phyloP scores from a whole-genome alignment of 2,888 invertebrate genomes.

The Deilephila elpenor region DNA sequence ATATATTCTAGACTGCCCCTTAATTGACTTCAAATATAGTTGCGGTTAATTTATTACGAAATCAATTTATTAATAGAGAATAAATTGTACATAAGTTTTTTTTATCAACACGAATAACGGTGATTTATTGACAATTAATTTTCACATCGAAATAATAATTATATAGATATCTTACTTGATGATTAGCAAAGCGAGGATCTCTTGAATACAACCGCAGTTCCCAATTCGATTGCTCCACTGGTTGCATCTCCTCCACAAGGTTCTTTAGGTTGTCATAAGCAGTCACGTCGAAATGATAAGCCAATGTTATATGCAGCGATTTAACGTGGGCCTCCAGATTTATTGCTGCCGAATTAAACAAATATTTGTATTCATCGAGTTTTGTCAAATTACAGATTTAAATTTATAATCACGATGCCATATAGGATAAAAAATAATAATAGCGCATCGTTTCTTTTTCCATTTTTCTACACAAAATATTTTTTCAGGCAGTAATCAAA shows the following conservation, averaged over 20 bases:
- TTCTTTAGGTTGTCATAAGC: constrained; percentile 89
- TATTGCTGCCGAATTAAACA: constrained; percentile 79
- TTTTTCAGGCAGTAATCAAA: too few relatives aligned
- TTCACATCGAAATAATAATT: neutral
- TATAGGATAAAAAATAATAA: too few relatives aligned
- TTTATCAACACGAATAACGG: neutral
- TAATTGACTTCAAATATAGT: neutral
- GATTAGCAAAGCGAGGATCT: constrained; percentile 90
- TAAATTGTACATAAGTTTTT: too few relatives aligned
- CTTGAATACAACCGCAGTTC: constrained; percentile 94
- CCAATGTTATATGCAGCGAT: constrained; percentile 94
- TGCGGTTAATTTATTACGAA: neutral
- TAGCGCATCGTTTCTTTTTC: too few relatives aligned
- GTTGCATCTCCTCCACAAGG: constrained; percentile 89
- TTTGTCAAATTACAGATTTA: neutral
- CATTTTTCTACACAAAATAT: too few relatives aligned
- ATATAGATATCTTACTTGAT: constrained; percentile 64
- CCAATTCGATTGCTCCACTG: constrained; percentile 89
- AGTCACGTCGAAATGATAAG: constrained; percentile 92
- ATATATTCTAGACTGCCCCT: neutral
- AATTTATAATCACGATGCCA: too few relatives aligned
- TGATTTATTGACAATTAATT: neutral
- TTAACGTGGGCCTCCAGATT: constrained; percentile 92
- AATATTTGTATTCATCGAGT: neutral
- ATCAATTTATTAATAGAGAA: neutral